A percentile compares a stretch with the other conserved stretches of the same genome.
Conservation (phyloP, 2,888 invertebrate species). For the Drosophila prolongata region DNA sequence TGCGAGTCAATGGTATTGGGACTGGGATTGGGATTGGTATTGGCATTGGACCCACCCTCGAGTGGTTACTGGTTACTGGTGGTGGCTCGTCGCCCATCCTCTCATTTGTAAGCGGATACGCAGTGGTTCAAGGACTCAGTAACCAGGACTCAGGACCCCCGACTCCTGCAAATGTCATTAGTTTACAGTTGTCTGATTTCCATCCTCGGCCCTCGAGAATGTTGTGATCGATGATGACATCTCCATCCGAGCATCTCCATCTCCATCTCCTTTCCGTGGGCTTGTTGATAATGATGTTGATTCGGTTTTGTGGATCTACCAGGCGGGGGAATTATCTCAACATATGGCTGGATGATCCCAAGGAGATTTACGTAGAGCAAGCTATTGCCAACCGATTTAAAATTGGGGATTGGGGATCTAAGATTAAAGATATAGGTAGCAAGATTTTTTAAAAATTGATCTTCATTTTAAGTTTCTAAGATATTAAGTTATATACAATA, state of each 20-base stretch:
- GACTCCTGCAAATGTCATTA: slow-evolving; percentile 72
- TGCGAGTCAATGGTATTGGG: slow-evolving; percentile 8
- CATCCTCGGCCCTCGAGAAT: slow-evolving; percentile 39
- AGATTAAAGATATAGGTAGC: neutral
- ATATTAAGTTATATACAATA: too few species aligned
- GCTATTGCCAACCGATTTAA: neutral
- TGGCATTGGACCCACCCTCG: slow-evolving; percentile 56
- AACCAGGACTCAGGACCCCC: slow-evolving; percentile 11
- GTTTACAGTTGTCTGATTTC: slow-evolving; percentile 82
- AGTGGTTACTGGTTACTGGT: slow-evolving; percentile 5
- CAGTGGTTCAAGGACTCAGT: slow-evolving; percentile 58
- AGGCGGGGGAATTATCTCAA: neutral
- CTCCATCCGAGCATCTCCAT: slow-evolving; percentile 23
- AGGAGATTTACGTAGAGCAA: neutral
- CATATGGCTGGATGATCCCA: slow-evolving; percentile 19
- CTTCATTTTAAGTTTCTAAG: neutral
- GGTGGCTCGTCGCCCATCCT: slow-evolving; percentile 18
- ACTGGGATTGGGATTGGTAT: neutral
- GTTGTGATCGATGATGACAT: slow-evolving; percentile 76
- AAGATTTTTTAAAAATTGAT: neutral
- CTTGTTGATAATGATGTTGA: slow-evolving; percentile 31
- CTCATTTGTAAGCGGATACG: slow-evolving; percentile 67
- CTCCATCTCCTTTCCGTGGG: neutral
- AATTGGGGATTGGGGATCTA: neutral
- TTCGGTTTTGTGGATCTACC: slow-evolving; percentile 13